Evolutionary conservation across 2,888 invertebrate species (phyloP), one percentile per base, ranked within the genome.

Genomic region (Meiosimyza decipiens): DNA sequence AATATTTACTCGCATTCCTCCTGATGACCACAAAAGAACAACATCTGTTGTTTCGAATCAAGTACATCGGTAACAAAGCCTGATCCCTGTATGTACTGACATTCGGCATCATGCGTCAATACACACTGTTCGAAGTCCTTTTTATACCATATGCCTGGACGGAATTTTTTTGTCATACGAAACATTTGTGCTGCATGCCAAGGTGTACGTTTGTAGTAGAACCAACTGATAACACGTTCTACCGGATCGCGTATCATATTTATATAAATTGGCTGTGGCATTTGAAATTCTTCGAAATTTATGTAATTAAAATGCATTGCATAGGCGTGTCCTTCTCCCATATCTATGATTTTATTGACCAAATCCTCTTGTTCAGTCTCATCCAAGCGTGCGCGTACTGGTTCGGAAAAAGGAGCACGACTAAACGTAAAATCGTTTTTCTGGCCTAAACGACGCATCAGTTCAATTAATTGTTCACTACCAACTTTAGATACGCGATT

Each of bases 21-120:
- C 15, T 92, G 91, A 84, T 96, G 95, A 6, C 96, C 95, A 83
- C 95, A 96, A 87, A 95, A 95, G 88, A 95, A 95, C 82, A 95
- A 90, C 6, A 93, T 93, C 82, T 95, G 94, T 18, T 95, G 88
- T 71, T 94, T 90, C 83, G 95, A 95, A 86, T 95, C 95, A 0
- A 93, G 92, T 75, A 93, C 92, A 6, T 94, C 93, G 82, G 94
- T 93, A 80, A 92, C 90, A 13, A 92, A 92, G 15, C n/a, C 72
- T 82, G 93, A 93, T 0, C 94, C 94, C 81, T 92, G 91, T 59
- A 92, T 84, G 87, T 94, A 95, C 73, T 91, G 90, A 81, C 95
- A 95, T 85, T 95, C 92, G 12, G 92, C 89, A 84, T 95, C 94
- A 0, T 92, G 92, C 67, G 91, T 90, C 78, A 93, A 84, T 28